Percentiles rank a stretch among this genome's conserved stretches.
Evolutionary conservation across 2,797 vertebrate species (phyloP).

Genomic region (Xenopus petersii): DNA sequence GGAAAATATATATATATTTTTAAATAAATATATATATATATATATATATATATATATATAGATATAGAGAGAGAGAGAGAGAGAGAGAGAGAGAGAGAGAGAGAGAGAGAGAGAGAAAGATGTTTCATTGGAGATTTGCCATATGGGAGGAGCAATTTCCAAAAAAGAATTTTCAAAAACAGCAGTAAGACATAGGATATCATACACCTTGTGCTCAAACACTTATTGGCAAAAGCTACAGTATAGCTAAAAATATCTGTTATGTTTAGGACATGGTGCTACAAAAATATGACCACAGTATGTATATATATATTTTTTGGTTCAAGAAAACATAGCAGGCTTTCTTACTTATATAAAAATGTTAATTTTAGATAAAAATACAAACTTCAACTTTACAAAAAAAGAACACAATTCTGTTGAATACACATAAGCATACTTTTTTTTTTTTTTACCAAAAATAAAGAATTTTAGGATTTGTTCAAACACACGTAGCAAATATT

Average conservation of each 20-base stretch:
- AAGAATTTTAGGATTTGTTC: conserved; percentile 83
- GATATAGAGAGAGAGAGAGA: background rate
- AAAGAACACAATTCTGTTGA: conserved; percentile 78
- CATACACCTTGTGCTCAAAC: conserved; percentile 50
- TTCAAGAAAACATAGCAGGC: conserved; percentile 70
- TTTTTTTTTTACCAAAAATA: conserved; percentile 86
- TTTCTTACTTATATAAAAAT: conserved; percentile 72
- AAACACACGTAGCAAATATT: conserved; percentile 68
- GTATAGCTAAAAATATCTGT: conserved; percentile 56
- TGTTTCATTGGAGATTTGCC: background rate
- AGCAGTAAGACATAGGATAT: conserved; percentile 55
- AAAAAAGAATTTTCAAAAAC: conserved; percentile 9
- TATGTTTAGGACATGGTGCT: conserved; percentile 56
- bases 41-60: too few relatives aligned
- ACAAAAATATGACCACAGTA: conserved; percentile 64
- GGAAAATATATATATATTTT: background rate
- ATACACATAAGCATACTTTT: conserved; percentile 81
- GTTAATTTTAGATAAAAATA: conserved; percentile 82
- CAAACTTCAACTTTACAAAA: conserved; percentile 78
- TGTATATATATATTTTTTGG: conserved; percentile 44
- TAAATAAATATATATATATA: background rate
- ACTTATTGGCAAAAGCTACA: conserved; percentile 48
- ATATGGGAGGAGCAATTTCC: background rate
- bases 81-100: background rate
- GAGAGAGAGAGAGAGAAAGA: background rate